phyloP scores from a whole-genome alignment of 2,797 vertebrate genomes.

The Crenichthys baileyi region DNA sequence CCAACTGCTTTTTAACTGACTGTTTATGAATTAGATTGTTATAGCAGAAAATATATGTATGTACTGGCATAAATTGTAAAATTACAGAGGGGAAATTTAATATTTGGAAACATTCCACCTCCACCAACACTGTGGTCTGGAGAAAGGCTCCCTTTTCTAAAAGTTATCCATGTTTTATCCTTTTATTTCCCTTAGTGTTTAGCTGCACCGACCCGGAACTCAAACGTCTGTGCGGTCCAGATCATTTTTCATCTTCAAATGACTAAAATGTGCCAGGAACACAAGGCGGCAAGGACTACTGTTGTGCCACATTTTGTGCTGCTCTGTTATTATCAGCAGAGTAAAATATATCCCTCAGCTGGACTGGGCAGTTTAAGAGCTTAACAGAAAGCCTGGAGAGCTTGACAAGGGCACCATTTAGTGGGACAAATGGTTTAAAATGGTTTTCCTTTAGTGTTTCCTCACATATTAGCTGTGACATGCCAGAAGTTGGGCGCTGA shows the following conservation, averaged over 20 bases:
- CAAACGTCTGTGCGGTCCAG: slow-evolving; percentile 2
- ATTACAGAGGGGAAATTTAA: not conserved
- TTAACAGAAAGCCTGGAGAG: slow-evolving; percentile 58
- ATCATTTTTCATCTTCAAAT: slow-evolving; percentile 31
- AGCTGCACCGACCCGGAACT: not conserved
- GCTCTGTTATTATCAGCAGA: slow-evolving; percentile 67
- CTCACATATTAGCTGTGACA: slow-evolving; percentile 72
- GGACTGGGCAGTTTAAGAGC: slow-evolving; percentile 66
- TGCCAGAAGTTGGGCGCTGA: slow-evolving; percentile 55
- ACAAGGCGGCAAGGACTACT: slow-evolving; percentile 31
- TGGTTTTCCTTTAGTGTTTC: slow-evolving; percentile 71
- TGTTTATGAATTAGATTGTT: not conserved
- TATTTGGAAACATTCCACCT: slow-evolving; percentile 52
- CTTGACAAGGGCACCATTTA: slow-evolving; percentile 74
- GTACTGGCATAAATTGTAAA: not conserved
- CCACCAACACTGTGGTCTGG: not conserved
- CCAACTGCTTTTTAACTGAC: too few species aligned
- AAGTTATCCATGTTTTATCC: slow-evolving; percentile 19
- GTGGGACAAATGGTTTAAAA: slow-evolving; percentile 74
- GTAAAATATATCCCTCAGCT: slow-evolving; percentile 68
- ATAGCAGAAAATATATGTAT: not conserved
- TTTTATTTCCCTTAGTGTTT: slow-evolving; percentile 3
- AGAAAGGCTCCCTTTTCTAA: slow-evolving; percentile 6
- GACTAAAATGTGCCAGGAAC: slow-evolving; percentile 42
- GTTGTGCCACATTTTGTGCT: slow-evolving; percentile 30